phyloP scores from a whole-genome alignment of 2,797 vertebrate genomes.

The Hafferia zeledoni region DNA sequence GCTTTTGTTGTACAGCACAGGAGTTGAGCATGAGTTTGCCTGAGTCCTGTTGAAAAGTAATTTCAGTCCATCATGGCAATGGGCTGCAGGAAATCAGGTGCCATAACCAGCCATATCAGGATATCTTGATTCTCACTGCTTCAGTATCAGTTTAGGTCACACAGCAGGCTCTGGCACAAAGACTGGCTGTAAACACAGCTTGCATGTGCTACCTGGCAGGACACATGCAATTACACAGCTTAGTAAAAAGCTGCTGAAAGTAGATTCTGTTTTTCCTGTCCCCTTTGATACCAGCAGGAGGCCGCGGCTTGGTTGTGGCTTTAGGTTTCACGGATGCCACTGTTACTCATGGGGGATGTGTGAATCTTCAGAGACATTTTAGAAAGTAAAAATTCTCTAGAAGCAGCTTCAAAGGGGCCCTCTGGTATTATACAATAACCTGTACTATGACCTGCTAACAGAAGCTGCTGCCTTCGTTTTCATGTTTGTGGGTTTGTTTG shows the following conservation, averaged over 20 bases:
- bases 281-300: not conserved
- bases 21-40: not conserved
- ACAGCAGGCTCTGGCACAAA: not conserved
- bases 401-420: not conserved
- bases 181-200: not conserved
- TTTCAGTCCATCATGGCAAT: not conserved
- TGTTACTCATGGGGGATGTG: not conserved
- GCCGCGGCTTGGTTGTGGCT: not conserved
- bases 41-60: not conserved
- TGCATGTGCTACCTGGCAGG: not conserved
- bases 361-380: not conserved
- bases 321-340: fast-evolving
- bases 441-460: not conserved
- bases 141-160: not conserved
- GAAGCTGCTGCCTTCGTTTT: not conserved
- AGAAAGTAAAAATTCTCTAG: not conserved
- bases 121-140: not conserved
- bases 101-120: fast-evolving
- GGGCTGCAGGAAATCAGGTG: not conserved
- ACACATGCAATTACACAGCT: fast-evolving
- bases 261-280: not conserved
- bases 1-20: not conserved
- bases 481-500: too few species aligned
- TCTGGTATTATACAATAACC: fast-evolving
- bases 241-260: not conserved